Conservation (phyloP, 2,113 vertebrate species). For the Cervus canadensis region DNA sequence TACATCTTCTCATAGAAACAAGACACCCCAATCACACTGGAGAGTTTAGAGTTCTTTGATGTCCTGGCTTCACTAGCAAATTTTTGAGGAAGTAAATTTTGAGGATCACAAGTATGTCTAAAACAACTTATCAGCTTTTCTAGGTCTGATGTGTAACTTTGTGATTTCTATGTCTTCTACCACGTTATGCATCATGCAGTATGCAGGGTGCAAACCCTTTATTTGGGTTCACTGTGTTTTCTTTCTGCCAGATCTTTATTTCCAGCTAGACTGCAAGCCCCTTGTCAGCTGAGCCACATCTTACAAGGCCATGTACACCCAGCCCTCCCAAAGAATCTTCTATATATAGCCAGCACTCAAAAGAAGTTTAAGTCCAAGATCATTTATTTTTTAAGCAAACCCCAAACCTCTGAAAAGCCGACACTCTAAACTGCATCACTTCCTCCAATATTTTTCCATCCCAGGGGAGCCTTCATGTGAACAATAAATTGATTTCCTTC, state of each 20-base stretch:
- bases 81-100: not conserved
- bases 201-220: not conserved
- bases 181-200: not conserved
- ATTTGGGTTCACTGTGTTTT: not conserved
- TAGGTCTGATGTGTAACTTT: not conserved
- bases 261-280: not conserved
- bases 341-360: not conserved
- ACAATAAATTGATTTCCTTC: slow-evolving; percentile 46
- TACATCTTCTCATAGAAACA: slow-evolving; percentile 5
- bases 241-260: not conserved
- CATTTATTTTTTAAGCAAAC: slow-evolving; percentile 40
- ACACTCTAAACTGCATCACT: not conserved
- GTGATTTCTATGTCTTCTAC: not conserved
- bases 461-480: slow-evolving; percentile 15
- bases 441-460: not conserved
- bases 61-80: not conserved
- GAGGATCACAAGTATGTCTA: not conserved
- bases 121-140: not conserved
- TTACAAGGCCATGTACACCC: not conserved
- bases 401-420: not conserved
- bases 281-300: not conserved
- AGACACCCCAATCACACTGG: not conserved
- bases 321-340: not conserved
- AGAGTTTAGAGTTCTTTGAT: slow-evolving; percentile 4
- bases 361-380: slow-evolving; percentile 3